Conservation (phyloP, 1,140 invertebrate genomes). For the Tribolium madens region DNA sequence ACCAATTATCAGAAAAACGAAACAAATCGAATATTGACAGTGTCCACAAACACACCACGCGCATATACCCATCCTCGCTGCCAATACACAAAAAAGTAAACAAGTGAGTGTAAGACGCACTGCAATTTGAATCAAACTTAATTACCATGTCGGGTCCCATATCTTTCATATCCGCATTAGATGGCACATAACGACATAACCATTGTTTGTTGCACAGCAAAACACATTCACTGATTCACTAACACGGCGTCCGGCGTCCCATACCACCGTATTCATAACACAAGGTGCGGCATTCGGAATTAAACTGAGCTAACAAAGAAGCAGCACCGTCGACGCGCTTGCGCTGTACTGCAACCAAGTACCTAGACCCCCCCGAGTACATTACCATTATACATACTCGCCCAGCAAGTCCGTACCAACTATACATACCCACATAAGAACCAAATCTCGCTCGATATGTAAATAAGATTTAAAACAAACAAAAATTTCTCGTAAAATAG, state of each 20-base stretch:
- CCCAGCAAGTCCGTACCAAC: not conserved
- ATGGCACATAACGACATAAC: conserved; percentile 61
- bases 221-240: conserved; percentile 35
- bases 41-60: not conserved
- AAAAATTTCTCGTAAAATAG: not conserved
- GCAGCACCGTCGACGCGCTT: conserved; percentile 45
- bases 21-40: too few relatives aligned
- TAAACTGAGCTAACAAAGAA: conserved; percentile 60
- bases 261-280: conserved; percentile 59
- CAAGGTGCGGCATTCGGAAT: conserved; percentile 55
- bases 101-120: not conserved
- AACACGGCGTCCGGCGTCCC: conserved; percentile 78
- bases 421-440: not conserved
- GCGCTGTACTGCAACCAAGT: conserved; percentile 50
- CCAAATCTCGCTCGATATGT: not conserved
- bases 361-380: conserved; percentile 23
- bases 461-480: not conserved
- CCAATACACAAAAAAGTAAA: conserved; percentile 8
- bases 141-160: conserved; percentile 81
- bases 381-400: not conserved
- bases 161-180: conserved; percentile 73
- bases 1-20: not conserved
- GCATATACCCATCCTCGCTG: conserved; percentile 7
- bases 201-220: conserved; percentile 39
- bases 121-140: conserved; percentile 69